A percentile compares a stretch with the other conserved stretches of the same genome.
phyloP scores from a whole-genome alignment of 1,140 invertebrate species.

The Sitophilus oryzae region DNA sequence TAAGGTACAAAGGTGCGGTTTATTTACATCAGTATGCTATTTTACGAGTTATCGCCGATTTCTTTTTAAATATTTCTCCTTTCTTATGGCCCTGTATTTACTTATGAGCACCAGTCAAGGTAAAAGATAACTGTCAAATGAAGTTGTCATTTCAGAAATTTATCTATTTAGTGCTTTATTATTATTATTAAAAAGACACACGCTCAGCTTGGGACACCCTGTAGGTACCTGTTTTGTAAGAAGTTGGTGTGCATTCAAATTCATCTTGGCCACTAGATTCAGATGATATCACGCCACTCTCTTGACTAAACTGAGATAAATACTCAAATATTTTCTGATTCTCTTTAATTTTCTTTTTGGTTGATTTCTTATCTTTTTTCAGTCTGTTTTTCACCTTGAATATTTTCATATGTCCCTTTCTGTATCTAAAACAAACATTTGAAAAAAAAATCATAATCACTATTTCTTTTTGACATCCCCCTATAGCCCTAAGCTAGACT shows the following conservation, averaged over 20 bases:
- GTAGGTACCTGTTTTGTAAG: constrained; percentile 14
- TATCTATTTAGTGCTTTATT: too few species aligned
- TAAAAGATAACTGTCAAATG: too few species aligned
- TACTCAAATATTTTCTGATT: neutral
- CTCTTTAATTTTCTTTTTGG: constrained; percentile 4
- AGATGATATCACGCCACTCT: neutral
- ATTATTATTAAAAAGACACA: neutral
- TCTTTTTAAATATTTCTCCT: too few species aligned
- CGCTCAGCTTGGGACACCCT: too few species aligned
- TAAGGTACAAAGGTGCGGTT: neutral
- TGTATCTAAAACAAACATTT: constrained; percentile 9
- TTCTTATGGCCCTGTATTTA: too few species aligned
- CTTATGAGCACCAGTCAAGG: too few species aligned
- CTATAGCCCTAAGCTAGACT: too few species aligned
- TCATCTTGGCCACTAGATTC: constrained; percentile 1
- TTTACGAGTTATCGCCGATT: too few species aligned
- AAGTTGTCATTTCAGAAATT: too few species aligned
- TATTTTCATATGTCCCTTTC: constrained; percentile 1
- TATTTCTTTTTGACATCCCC: too few species aligned
- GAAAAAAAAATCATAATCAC: neutral
- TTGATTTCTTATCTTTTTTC: neutral
- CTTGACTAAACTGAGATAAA: neutral
- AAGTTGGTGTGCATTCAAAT: constrained; percentile 6
- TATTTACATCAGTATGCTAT: neutral
- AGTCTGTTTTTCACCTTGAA: constrained; percentile 6